These are phyloP conservation scores for Caenorhabditis briggsae DNA, from an alignment of 1,140 invertebrate species.

Conservation along the genomic window DNA sequence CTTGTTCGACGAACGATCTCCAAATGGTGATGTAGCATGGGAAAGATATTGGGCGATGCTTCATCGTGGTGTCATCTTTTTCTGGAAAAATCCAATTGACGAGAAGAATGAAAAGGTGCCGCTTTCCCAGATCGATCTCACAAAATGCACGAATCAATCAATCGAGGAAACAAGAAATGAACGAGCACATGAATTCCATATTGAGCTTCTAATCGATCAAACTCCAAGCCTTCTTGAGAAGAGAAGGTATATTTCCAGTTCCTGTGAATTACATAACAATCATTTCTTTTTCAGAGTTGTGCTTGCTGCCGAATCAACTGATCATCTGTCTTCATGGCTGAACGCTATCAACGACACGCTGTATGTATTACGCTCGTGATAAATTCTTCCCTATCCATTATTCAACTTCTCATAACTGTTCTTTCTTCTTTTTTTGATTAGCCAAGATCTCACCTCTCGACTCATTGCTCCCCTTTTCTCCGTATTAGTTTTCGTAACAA, in stretches of 20 bases:
- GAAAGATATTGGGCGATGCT: conserved; percentile 56
- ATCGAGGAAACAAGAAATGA: conserved; percentile 21
- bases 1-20: conserved; percentile 51
- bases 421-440: conserved; percentile 27
- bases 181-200: conserved; percentile 41
- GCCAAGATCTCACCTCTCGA: conserved; percentile 21
- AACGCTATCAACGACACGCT: conserved; percentile 45
- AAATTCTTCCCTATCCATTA: not conserved
- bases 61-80: conserved; percentile 38
- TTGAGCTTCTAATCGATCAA: conserved; percentile 41
- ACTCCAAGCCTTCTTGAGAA: conserved; percentile 21
- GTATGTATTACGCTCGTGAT: not conserved
- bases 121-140: conserved; percentile 26
- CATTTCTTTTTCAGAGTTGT: conserved; percentile 7
- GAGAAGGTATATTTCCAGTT: not conserved
- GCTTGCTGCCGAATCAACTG: conserved; percentile 4
- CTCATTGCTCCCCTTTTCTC: not conserved
- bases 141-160: conserved; percentile 40
- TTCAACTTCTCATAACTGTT: not conserved
- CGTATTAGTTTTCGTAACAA: not conserved
- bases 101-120: conserved; percentile 45
- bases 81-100: conserved; percentile 54
- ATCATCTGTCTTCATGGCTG: conserved; percentile 28
- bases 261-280: not conserved
- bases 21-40: conserved; percentile 33